Evolutionary conservation across 2,888 invertebrate genomes (phyloP), one percentile per base, ranked within the genome.

Genomic region (Silvanus unidentatus): DNA sequence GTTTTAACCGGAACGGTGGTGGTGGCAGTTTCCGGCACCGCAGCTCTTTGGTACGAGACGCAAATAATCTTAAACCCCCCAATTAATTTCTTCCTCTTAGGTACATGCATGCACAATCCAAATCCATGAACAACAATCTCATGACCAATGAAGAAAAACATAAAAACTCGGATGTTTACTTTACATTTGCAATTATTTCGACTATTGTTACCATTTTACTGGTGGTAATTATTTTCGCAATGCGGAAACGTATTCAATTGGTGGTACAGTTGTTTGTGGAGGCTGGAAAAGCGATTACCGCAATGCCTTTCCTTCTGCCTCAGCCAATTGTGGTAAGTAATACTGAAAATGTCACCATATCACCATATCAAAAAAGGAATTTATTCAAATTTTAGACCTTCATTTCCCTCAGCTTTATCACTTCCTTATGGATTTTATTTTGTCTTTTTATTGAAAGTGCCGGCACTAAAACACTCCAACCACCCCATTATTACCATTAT

Each of bases 181-280:
- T 85, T 11, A 69, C 71, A 0, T 78, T 78, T 48, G 79, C 84
- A 2, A 79, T 84, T 43, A 55, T 77, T 9, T 75, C 80, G 38
- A 77, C 82, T 4, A 65, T 81, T 16, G 71, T 79, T 1, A 80
- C 83, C 32, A 75, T 73, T 2, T 55, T 79, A 10, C 72, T 79
- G 10, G 53, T 79, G 37, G 3, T 3, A 5, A 22, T 82, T 1
- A 71, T 83, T 16, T 57, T 81, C 22, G 77, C 78, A 1, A 75
- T 84, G 75, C 69, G 82, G 47, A 81, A 79, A 56, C 71, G 81
- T 44, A 79, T 84, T 41, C 69, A 74, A 47, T 68, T 84, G 43
- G 82, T 82, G 0, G 75, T 81, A 15, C 76, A 78, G 51, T 68
- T 84, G 16, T 83, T 84, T 59, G 74, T 74, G 54, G 84, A 84